Conservation (phyloP, 2,888 invertebrate genomes). For the Pristionchus entomophagus region DNA sequence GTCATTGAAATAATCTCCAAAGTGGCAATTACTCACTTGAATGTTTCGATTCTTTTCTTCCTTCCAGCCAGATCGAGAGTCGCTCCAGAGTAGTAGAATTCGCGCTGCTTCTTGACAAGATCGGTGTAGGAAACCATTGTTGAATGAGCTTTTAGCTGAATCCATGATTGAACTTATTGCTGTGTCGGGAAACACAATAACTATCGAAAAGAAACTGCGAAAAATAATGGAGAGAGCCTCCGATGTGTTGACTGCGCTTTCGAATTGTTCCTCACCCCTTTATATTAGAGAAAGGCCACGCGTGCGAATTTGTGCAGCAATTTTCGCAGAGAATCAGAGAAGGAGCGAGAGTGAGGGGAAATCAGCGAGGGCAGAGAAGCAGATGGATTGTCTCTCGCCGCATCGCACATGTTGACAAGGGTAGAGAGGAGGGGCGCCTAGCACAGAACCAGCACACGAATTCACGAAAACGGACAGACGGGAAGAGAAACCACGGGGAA, state of each 20-base stretch:
- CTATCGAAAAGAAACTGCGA: no score
- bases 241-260: background rate
- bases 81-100: background rate
- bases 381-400: background rate
- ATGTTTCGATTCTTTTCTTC: constrained; percentile 9
- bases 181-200: no score
- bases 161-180: no score
- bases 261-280: background rate
- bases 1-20: background rate
- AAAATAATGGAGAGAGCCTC: no score
- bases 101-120: constrained; percentile 36
- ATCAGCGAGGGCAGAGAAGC: background rate
- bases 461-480: background rate
- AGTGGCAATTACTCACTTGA: background rate
- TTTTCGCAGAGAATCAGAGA: background rate
- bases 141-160: background rate
- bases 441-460: constrained; percentile 10
- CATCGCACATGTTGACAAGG: background rate
- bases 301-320: background rate
- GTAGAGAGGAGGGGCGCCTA: background rate
- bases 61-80: constrained; percentile 33
- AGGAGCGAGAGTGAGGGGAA: background rate
- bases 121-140: background rate
- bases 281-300: background rate
- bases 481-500: background rate